A percentile compares a stretch with the other conserved stretches of the same genome.
These are phyloP conservation scores for Chaetogeoica ovagalla DNA, from an alignment of 2,888 invertebrate genomes.

Conservation along the genomic window DNA sequence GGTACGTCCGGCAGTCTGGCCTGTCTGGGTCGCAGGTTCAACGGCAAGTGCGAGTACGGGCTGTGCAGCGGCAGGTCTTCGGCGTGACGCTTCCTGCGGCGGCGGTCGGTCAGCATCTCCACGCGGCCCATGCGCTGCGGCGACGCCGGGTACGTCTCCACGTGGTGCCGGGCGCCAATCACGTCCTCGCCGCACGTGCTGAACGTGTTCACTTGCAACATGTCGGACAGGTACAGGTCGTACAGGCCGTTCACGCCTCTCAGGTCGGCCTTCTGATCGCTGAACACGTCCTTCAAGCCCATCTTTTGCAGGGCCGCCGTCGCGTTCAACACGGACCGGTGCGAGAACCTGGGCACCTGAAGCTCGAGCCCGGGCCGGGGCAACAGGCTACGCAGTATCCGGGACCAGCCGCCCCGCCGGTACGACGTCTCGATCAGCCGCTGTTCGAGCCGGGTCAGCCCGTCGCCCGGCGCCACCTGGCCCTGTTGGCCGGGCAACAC, in stretches of 20 bases:
- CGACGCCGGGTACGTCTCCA: constrained; percentile 79
- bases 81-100: constrained; percentile 57
- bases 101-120: constrained; percentile 72
- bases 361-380: constrained; percentile 78
- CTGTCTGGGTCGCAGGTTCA: constrained; percentile 72
- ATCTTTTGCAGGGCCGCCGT: constrained; percentile 76
- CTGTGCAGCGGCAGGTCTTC: constrained; percentile 58
- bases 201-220: constrained; percentile 81
- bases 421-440: constrained; percentile 70
- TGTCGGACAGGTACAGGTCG: constrained; percentile 80
- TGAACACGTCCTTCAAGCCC: constrained; percentile 80
- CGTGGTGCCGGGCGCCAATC: constrained; percentile 74
- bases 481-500: constrained; percentile 86
- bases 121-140: constrained; percentile 60
- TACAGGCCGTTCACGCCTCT: constrained; percentile 74
- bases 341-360: constrained; percentile 79
- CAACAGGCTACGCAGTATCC: constrained; percentile 72
- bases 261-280: constrained; percentile 75
- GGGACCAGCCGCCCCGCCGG: constrained; percentile 72
- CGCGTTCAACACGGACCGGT: constrained; percentile 77
- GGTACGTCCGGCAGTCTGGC: constrained; percentile 65
- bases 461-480: constrained; percentile 69
- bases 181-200: constrained; percentile 77
- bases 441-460: constrained; percentile 73
- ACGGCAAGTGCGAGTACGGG: constrained; percentile 64